phyloP scores from a whole-genome alignment of 2,888 invertebrate genomes.

The Eristalis arbustorum region DNA sequence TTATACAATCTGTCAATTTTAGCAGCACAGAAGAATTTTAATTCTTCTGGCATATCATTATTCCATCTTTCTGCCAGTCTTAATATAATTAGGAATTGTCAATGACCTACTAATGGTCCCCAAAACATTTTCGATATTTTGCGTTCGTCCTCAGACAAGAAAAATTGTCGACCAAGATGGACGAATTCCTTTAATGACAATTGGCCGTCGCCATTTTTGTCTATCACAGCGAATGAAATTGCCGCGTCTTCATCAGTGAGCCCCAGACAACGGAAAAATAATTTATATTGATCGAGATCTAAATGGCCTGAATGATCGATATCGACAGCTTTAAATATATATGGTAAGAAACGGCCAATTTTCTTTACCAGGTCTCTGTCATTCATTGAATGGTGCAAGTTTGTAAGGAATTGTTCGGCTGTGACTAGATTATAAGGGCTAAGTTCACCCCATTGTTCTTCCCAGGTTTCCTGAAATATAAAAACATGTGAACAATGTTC shows the following conservation, averaged over 20 bases:
- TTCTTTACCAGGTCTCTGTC: slow-evolving; percentile 87
- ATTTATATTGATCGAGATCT: slow-evolving; percentile 89
- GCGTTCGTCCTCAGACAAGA: slow-evolving; percentile 87
- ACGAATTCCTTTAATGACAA: slow-evolving; percentile 89
- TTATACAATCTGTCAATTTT: slow-evolving; percentile 13
- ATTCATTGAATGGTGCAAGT: slow-evolving; percentile 91
- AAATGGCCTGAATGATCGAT: slow-evolving; percentile 89
- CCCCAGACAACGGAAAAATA: slow-evolving; percentile 90
- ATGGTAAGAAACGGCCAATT: slow-evolving; percentile 89
- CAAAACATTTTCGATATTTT: slow-evolving; percentile 92
- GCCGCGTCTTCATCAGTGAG: slow-evolving; percentile 88
- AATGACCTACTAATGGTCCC: slow-evolving; percentile 87
- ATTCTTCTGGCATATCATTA: slow-evolving; percentile 24
- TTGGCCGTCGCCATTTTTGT: slow-evolving; percentile 89
- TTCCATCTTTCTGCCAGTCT: slow-evolving; percentile 27
- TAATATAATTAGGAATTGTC: slow-evolving; percentile 72
- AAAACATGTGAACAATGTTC: slow-evolving; percentile 9
- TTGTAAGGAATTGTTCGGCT: slow-evolving; percentile 89
- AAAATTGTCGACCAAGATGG: slow-evolving; percentile 89
- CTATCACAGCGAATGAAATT: slow-evolving; percentile 89
- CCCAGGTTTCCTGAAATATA: slow-evolving; percentile 85
- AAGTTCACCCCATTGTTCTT: slow-evolving; percentile 90
- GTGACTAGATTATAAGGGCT: slow-evolving; percentile 90
- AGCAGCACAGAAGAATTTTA: slow-evolving; percentile 13
- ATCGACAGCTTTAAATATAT: slow-evolving; percentile 92